A percentile compares a stretch with the other conserved stretches of the same genome.
Evolutionary conservation across 2,888 invertebrate genomes (phyloP).

Genomic region (Troides helena): DNA sequence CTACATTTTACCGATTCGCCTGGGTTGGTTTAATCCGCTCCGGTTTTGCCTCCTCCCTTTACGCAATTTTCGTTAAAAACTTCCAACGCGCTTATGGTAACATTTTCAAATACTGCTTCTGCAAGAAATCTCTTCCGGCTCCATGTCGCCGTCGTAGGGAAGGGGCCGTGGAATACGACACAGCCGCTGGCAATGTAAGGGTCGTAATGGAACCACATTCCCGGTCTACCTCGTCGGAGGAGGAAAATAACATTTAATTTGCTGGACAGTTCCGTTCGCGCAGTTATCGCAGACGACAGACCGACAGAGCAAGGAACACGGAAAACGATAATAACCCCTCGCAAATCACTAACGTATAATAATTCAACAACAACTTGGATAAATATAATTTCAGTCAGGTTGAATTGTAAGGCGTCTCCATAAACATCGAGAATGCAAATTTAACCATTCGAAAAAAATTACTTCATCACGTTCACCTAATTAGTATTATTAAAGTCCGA

Average conservation of each 20-base stretch:
- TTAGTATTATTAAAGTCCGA: too few species aligned
- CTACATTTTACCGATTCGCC: slow-evolving; percentile 83
- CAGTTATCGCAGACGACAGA: slow-evolving; percentile 37
- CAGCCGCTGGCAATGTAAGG: slow-evolving; percentile 81
- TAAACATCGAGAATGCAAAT: too few species aligned
- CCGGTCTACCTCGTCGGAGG: slow-evolving; percentile 36
- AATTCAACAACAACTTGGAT: too few species aligned
- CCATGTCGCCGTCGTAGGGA: slow-evolving; percentile 83
- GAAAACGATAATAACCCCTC: background rate
- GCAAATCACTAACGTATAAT: too few species aligned
- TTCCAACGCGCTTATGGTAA: slow-evolving; percentile 86
- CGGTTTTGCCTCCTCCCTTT: slow-evolving; percentile 82
- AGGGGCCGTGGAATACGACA: slow-evolving; percentile 51
- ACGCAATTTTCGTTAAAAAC: slow-evolving; percentile 82
- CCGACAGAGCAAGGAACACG: background rate
- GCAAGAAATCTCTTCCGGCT: slow-evolving; percentile 83
- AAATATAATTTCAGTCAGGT: too few species aligned
- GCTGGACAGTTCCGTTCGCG: slow-evolving; percentile 34
- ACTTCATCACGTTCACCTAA: too few species aligned
- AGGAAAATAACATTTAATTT: background rate
- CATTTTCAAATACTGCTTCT: slow-evolving; percentile 89
- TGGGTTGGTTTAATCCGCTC: slow-evolving; percentile 87
- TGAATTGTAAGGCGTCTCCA: too few species aligned
- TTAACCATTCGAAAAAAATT: too few species aligned
- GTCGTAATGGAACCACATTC: slow-evolving; percentile 82